Conservation (phyloP, 2,113 vertebrate genomes). For the Oncorhynchus nerka region DNA sequence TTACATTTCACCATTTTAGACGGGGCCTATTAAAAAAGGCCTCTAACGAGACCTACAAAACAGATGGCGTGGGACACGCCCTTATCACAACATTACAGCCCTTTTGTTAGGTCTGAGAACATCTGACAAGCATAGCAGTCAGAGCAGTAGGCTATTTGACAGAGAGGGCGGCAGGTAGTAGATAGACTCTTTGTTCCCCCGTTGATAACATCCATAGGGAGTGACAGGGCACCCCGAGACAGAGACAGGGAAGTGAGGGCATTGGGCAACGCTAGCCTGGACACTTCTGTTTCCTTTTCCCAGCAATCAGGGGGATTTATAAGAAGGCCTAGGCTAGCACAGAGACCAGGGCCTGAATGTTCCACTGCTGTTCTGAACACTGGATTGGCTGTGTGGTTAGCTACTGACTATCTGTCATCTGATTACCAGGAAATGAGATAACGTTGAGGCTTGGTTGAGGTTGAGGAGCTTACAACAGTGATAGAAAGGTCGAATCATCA, state of each 20-base stretch:
- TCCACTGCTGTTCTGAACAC: background rate
- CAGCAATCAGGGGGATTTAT: slow-evolving; percentile 24
- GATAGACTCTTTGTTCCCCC: background rate
- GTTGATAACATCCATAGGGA: slow-evolving; percentile 53
- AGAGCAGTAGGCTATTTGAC: too few relatives aligned
- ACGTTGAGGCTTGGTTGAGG: background rate
- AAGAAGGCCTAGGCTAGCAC: slow-evolving; percentile 11
- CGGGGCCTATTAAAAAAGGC: too few relatives aligned
- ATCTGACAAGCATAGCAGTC: too few relatives aligned
- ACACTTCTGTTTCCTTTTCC: slow-evolving; percentile 14
- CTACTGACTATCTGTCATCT: background rate
- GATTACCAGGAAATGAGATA: background rate
- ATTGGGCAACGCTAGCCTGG: slow-evolving; percentile 23
- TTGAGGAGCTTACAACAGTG: background rate
- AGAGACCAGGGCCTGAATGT: slow-evolving; percentile 16
- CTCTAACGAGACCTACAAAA: too few relatives aligned
- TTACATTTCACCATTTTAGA: too few relatives aligned
- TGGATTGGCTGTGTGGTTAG: background rate
- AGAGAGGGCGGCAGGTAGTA: background rate
- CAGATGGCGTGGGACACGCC: too few relatives aligned
- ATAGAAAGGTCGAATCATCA: background rate
- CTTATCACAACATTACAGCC: too few relatives aligned
- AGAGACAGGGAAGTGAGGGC: slow-evolving; percentile 60
- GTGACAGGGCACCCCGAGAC: slow-evolving; percentile 32
- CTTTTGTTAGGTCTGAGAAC: too few relatives aligned